Evolutionary conservation across 1,140 invertebrate species (phyloP), one percentile per base, ranked within the genome.

Genomic region (Apolygus lucorum): DNA sequence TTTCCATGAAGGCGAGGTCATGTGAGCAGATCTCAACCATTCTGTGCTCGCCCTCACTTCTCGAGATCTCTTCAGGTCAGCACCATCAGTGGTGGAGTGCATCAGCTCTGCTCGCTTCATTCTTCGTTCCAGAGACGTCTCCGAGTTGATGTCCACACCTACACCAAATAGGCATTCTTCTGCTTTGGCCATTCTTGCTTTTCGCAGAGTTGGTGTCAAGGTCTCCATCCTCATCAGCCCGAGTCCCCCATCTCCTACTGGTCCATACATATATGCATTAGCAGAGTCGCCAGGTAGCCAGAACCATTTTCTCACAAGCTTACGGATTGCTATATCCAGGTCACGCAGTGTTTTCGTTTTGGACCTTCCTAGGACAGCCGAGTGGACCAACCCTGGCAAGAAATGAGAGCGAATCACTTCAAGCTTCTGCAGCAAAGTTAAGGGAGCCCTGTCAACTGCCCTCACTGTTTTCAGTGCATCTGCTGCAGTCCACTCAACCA

Each of bases 211-310:
- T 8, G 34, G 34, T 4, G 17, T 42, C 17, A 17, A 8, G 17
- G 34, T 8, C 4, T 17, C 4, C 34, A 42, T 4, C 34, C 17
- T 17, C 34, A 42, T 42, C 4, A 42, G 4, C 17, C 34, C 34
- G 4, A 42, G 17, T 4, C 34, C 34, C 4, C 34, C 64, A 21
- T 62, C 73, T 2, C 70, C 73, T 25, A 27, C 17, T 42, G 34
- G 34, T 8, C 4, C 34, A 17, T 42, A 42, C 4, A 42, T 8
- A 42, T 8, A 42, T 42, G 34, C 34, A 42, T 42, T 42, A 17
- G 34, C 4, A 8, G 17, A 8, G 17, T 42, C 34, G 4, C 34
- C 34, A 17, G 34, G 34, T 42, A 42, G 17, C 4, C 34, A 4
- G 4, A 42, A 17, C 4, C 4, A 42, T 8, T 17, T 4, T 8